Base-by-base conservation (phyloP, 1,140 invertebrate species). In the Drosophila ogumai region DNA sequence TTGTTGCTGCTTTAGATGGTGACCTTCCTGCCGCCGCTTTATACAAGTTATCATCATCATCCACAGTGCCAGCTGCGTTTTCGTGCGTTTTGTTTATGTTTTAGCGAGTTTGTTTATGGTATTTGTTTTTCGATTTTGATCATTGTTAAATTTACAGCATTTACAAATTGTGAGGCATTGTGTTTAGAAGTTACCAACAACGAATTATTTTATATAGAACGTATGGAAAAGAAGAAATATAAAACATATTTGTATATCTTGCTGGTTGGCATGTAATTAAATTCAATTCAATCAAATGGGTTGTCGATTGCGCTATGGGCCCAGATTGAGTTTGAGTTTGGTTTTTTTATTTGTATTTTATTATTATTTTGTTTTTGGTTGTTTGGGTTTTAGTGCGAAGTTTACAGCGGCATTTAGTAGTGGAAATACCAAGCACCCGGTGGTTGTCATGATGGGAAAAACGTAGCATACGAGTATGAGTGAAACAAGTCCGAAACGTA, bases 11-110 rank as follows among this genome's bases (percentile, higher is more conserved):
- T 56, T 79, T 75, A 69, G 71, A 72, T 75, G 79, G 71, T 79
- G 91, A 88, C 91, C 91, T 92, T 92, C 91, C 92, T 92, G 92
- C 92, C 91, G 92, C 82, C 84, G 81, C 76, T 75, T 80, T 79
- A 77, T 77, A 77, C 69, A 80, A 68, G 75, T 82, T 88, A 64
- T 90, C 85, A 91, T 92, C 91, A 67, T 90, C 85, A 91, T 92
- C 91, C 91, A 91, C 80, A 88, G 84, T 66, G 76, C 72, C 84
- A 90, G 67, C 81, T 79, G 85, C 77, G 73, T 9, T 69, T 60
- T 76, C 69, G 76, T 80, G 82, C 75, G 49, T 82, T 73, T 82
- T 71, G 75, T 86, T 86, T 68, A 43, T 47, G 46, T 46, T 79
- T 55, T 76, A 19, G 28, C 46, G 60, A 43, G 40, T 69, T 69